Evolutionary conservation across 1,140 invertebrate genomes (phyloP), one percentile per base, ranked within the genome.

Genomic region (Chlorops oryzae): DNA sequence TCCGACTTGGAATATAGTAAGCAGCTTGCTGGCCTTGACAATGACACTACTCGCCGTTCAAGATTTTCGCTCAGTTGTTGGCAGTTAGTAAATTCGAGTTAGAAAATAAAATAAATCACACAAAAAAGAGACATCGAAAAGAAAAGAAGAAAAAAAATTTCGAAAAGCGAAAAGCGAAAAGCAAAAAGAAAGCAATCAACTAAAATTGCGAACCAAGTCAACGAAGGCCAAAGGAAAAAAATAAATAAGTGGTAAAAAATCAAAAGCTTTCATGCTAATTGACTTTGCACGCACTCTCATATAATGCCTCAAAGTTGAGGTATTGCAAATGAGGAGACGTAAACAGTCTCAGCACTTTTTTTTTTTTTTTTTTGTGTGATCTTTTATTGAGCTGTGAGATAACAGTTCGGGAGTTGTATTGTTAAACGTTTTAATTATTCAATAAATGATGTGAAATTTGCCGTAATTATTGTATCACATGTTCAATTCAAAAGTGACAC

Each of bases 11-110:
- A 43, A 25, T 21, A 18, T 27, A 27, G n/a, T 10, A 43, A 25
- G 23, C 41, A 43, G 25, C 23, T 43, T 43, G 41, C 28, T 43
- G 28, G 41, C 41, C 41, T 43, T 43, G 41, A 25, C 41, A 43
- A 43, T 43, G 41, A 43, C 41, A 43, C 41, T 43, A 43, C 41
- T 43, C 25, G 12, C 28, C 7, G 7, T 9, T n/a, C 7, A 9
- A 32, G 7, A n/a, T 32, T 9, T n/a, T 9, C 28, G n/a, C 28
- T 7, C 7, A 32, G 17, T 10, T 43, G 32, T 25, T 27, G 25
- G 32, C 32, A 27, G 24, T 27, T 6, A 25, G 41, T 27, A 43
- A 43, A 42, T 15, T 12, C 9, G 28, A 9, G 20, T 5, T 23
- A 6, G 18, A 43, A 43, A 15, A 17, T 3, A 43, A 43, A 25